Conservation (phyloP, 2,888 invertebrate genomes). For the Odontothrips loti region DNA sequence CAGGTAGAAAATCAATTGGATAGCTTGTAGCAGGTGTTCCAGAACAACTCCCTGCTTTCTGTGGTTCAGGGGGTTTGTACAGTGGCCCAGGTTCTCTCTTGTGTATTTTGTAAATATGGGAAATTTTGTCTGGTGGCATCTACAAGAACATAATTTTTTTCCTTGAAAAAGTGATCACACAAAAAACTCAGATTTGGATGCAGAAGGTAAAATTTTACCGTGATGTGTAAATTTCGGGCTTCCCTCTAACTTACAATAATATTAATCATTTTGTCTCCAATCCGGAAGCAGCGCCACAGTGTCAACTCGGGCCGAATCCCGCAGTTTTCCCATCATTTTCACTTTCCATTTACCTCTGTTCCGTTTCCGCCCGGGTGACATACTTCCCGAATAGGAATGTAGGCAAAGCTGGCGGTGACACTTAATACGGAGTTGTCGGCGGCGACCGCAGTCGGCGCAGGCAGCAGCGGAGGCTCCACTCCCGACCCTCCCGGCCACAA, state of each 20-base stretch:
- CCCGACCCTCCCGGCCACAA: no score
- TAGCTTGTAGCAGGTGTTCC: background rate
- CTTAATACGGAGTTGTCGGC: slow-evolving; percentile 1
- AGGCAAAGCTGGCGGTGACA: slow-evolving; percentile 2
- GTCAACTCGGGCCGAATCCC: background rate
- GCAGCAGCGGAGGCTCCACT: background rate
- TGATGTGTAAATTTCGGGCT: no score
- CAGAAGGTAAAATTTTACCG: no score
- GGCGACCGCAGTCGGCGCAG: background rate
- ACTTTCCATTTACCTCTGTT: background rate
- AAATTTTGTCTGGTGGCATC: no score
- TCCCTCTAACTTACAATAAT: no score
- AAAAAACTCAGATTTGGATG: no score
- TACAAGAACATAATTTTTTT: no score
- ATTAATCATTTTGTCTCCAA: no score
- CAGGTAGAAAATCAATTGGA: background rate
- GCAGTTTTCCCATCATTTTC: background rate
- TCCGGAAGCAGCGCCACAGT: no score
- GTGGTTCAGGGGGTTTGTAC: background rate
- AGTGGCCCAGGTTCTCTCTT: background rate
- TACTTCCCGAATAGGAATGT: slow-evolving; percentile 15
- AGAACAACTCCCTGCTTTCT: background rate
- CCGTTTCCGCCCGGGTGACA: background rate
- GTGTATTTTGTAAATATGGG: no score
- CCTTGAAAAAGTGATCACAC: no score